These are phyloP conservation scores for Atopsyche davidsoni DNA, from an alignment of 1,140 invertebrate genomes.

Conservation along the genomic window DNA sequence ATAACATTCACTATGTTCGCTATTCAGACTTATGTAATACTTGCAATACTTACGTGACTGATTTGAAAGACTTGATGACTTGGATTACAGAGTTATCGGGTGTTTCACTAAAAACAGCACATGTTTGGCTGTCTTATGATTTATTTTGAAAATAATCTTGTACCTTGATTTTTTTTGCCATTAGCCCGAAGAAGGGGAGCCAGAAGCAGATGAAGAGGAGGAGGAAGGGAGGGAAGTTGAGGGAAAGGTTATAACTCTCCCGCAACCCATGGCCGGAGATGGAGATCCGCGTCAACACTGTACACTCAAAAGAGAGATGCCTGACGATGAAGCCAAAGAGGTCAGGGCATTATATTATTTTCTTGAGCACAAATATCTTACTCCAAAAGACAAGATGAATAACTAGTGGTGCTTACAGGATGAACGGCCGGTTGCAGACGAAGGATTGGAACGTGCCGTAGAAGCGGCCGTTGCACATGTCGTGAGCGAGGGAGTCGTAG, in stretches of 20 bases:
- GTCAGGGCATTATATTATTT: constrained; percentile 3
- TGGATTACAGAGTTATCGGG: too few relatives aligned
- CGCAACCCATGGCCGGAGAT: constrained; percentile 6
- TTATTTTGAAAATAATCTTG: too few relatives aligned
- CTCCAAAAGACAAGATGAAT: background rate
- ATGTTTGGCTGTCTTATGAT: too few relatives aligned
- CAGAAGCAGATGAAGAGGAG: constrained; percentile 19
- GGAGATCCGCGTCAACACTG: constrained; percentile 17
- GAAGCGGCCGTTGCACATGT: constrained; percentile 1
- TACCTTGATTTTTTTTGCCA: constrained; percentile 3
- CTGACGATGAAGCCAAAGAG: constrained; percentile 9
- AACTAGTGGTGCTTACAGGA: background rate
- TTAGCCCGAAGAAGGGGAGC: constrained; percentile 25
- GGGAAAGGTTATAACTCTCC: constrained; percentile 14
- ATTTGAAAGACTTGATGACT: too few relatives aligned
- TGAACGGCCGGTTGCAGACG: background rate
- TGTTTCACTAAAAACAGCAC: too few relatives aligned
- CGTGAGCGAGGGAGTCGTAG: background rate
- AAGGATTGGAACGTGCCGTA: background rate
- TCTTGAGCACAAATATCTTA: background rate
- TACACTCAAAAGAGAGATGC: constrained; percentile 24
- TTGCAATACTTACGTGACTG: too few relatives aligned
- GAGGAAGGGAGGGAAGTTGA: constrained; percentile 9
- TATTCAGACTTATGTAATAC: too few relatives aligned
- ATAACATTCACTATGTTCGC: too few relatives aligned